Evolutionary conservation across 2,797 vertebrate genomes (phyloP), one percentile per base, ranked within the genome.

Genomic region (Gephyroberyx darwinii): DNA sequence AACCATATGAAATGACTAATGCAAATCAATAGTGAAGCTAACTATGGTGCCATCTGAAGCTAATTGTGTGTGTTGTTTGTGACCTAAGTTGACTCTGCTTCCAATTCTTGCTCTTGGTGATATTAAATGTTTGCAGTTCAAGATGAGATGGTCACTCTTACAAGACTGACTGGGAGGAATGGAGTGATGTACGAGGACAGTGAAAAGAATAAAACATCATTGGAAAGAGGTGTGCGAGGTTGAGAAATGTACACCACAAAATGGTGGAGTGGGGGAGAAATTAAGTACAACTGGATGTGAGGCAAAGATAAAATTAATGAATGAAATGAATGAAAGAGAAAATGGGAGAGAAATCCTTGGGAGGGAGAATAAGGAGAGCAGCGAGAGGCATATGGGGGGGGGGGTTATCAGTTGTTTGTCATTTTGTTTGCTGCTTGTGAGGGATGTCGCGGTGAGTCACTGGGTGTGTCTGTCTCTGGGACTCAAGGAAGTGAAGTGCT

Each of bases 341-440:
- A 35, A 35, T 35, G 33, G 33, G 6, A 3, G 47, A 10, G 63
- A 77, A 59, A 64, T 68, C 53, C 67, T 58, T 54, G 8, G n/a
- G 17, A 0, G 13, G 75, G 84, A 52, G 55, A 65, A 35, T 67
- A 65, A 43, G 58, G 81, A 61, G 69, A 75, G 68, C 45, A 61
- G 16, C 68, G 62, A 74, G 57, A 83, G 43, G 68, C 20, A 26
- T 20, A 50, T 17, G n/a, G 1, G 20, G 5, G 43, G n/a, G 1
- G 41, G 17, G 50, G 53, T 19, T 47, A 55, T 33, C 31, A 9
- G 59, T 69, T 30, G 69, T 65, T 62, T 64, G 77, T 66, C 39
- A 73, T 81, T 79, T 78, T 2, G 78, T 78, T 86, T 75, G 26
- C 43, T 17, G 59, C 26, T 52, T 73, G 75, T 74, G 77, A 82